Base-by-base conservation (phyloP, 2,888 invertebrate species). In the Caenorhabditis drosophilae region DNA sequence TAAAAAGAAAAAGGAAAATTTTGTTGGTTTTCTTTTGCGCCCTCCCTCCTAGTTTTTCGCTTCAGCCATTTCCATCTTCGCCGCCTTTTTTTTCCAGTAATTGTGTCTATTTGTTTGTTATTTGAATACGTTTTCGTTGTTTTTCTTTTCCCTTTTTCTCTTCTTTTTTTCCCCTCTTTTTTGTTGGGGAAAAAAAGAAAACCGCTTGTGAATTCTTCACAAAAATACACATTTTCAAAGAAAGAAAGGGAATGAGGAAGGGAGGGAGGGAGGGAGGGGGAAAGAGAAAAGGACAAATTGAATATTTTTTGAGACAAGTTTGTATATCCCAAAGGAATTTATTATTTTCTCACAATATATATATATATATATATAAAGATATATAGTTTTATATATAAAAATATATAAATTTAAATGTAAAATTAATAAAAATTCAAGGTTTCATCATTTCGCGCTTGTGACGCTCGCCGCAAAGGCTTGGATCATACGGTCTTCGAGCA, bases 361-460 rank as follows among this genome's bases (percentile, higher is more conserved):
- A 12, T 9, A 31, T 9, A 31, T 31, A 6, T 6, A 9, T 6
- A 31, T 31, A 9, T 31, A 9, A 9, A 6, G 31, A 31, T 12
- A n/a, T n/a, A n/a, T n/a, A n/a, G n/a, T n/a, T n/a, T n/a, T n/a
- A n/a, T n/a, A n/a, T n/a, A n/a, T n/a, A n/a, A n/a, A n/a, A n/a
- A n/a, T n/a, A n/a, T n/a, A n/a, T n/a, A n/a, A n/a, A n/a, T n/a
- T n/a, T n/a, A n/a, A n/a, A n/a, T n/a, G n/a, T n/a, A n/a, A n/a
- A n/a, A n/a, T n/a, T n/a, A 44, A 3, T 26, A 44, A 4, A 11
- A 1, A 25, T 61, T 73, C 1, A 61, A 75, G 75, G 70, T 73
- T n/a, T 75, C 73, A 11, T 64, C 70, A 7, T 75, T 68, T 48
- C 75, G 75, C 18, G 75, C 73, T 1, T 75, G 75, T 41, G 75